Evolutionary conservation across 1,140 invertebrate species (phyloP), one percentile per base, ranked within the genome.

Genomic region (Holcopasites calliopsidis): DNA sequence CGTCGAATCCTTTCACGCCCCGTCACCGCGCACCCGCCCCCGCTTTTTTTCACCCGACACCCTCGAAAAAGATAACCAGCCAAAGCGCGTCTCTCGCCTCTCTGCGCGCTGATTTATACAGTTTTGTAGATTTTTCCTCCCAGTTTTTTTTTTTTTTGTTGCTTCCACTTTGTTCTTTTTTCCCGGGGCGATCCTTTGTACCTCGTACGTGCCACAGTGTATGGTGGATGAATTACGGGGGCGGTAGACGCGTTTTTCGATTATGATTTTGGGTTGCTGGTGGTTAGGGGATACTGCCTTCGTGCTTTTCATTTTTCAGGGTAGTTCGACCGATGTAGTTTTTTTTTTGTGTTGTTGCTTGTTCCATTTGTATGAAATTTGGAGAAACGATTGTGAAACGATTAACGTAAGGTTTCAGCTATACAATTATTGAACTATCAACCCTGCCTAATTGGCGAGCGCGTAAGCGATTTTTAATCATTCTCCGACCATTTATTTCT

Each of bases 1-100:
- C 76, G 81, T 78, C 81, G 80, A 83, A 83, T 83, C 81, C 76
- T 83, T 83, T 83, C 80, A 83, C 81, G 80, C 81, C 80, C 81
- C 65, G 80, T 50, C 76, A 71, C 69, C 69, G 47, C 77, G 49
- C n/a, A n/a, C 61, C 75, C 55, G 42, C 55, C 44, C 40, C 21
- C 64, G 47, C 49, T 52, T 52, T 49, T 60, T 74, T 77, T 57
- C 16, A 47, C 38, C 18, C 26, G 35, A 38, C 68, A 79, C 72
- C 79, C 72, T 70, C 35, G 60, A 78, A 78, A 82, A 80, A 77
- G 80, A 80, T 82, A 79, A 82, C 75, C 78, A 66, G 73, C 77
- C 58, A 64, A 16, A 28, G 71, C 75, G 70, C 79, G 76, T 18
- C 16, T 64, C 64, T 60, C 26, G 42, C 55, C 73, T 42, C 40